Evolutionary conservation across 2,888 invertebrate species (phyloP), one percentile per base, ranked within the genome.

Genomic region (Zaprionus lineosus): DNA sequence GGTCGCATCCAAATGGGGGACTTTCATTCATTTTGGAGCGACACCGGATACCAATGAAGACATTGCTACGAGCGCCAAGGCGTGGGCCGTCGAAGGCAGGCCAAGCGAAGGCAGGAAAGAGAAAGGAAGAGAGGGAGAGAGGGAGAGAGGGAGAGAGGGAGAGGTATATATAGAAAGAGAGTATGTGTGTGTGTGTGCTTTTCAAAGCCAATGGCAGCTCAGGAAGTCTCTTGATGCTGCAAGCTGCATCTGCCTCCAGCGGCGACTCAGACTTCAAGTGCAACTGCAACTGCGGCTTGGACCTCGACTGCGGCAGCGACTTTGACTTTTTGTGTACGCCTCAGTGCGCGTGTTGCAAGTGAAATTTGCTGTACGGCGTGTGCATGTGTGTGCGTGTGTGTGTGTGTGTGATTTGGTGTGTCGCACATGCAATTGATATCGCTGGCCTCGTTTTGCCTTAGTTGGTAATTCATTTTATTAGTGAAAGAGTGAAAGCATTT

Each of bases 371-470:
- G 39, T 41, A 41, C 33, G 53, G 62, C 50, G 62, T 56, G n/a
- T n/a, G n/a, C n/a, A n/a, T n/a, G n/a, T n/a, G n/a, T n/a, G n/a
- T n/a, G n/a, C n/a, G n/a, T n/a, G n/a, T n/a, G n/a, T n/a, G n/a
- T n/a, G n/a, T n/a, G n/a, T n/a, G 60, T 72, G 79, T 82, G 76
- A 72, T 78, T 82, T 86, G 69, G 76, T 82, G 65, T 82, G 82
- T 86, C 85, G 85, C 84, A 83, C 84, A 83, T 84, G 87, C 86
- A 84, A 81, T 69, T 84, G 82, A 84, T 84, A 85, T 85, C 62
- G 53, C 67, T 82, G 84, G 79, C 82, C 82, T 56, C 76, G 61
- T 86, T 82, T n/a, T 55, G 66, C 76, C 83, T 56, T 64, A 71
- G 57, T 71, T 75, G 64, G 75, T 57, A 74, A 78, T 74, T 74